Evolutionary conservation across 2,888 invertebrate genomes (phyloP), one percentile per base, ranked within the genome.

Genomic region (Bhutanitis thaidina): DNA sequence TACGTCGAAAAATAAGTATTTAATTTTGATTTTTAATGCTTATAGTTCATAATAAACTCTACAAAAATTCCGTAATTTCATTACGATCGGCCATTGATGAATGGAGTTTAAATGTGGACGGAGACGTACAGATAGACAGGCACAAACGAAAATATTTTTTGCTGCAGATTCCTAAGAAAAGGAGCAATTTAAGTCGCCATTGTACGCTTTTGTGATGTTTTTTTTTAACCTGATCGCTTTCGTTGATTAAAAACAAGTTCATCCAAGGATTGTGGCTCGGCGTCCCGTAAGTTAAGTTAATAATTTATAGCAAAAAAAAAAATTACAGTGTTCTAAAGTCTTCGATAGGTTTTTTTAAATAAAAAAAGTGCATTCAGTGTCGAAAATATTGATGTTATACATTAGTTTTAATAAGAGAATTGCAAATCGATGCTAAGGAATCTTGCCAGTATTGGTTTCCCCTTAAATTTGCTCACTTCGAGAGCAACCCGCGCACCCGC

Each of bases 221-320:
- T 14, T 46, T 34, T 51, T 46, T 36, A 20, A 45, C n/a, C 1
- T 36, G 41, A 51, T 51, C 45, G 45, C 37, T 41, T 46, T 40
- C 51, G 41, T 46, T 45, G 46, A 51, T 46, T 51, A 46, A 51
- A 50, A 51, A 46, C 41, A 46, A 46, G 45, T 51, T 14, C 36
- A 40, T 36, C 25, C 36, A 14, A 20, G 36, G 36, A 36, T 35
- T 44, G 35, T 34, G 38, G 30, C 25, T 35, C 27, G 5, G 29
- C 30, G 34, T 9, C 29, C 29, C 10, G 29, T 40, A 16, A 20
- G 9, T 9, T 15, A 37, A 37, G 3, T 20, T 16, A n/a, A 34
- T 12, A 12, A 12, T 12, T 34, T 34, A 34, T 34, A 12, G 12
- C 12, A 0, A 1, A 8, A 27, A 8, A n/a, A n/a, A 27, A 5